Conservation (phyloP, 2,888 invertebrate species). For the Meghimatium bilineatum region DNA sequence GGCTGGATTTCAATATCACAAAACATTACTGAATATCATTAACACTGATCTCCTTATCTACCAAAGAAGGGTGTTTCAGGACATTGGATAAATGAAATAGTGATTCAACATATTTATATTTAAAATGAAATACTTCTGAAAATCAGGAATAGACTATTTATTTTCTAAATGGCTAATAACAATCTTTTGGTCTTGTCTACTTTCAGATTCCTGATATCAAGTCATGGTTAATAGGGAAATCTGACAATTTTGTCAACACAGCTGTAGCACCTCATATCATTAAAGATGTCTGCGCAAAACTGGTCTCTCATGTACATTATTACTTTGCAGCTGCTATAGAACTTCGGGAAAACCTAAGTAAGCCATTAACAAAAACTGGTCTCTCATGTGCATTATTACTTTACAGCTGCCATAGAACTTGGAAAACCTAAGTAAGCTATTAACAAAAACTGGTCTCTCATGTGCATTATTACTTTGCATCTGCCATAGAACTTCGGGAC, state of each 20-base stretch:
- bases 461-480: slow-evolving; percentile 73
- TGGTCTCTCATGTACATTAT: slow-evolving; percentile 70
- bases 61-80: too few species aligned
- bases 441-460: slow-evolving; percentile 71
- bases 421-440: too few species aligned
- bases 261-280: slow-evolving; percentile 72
- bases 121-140: too few species aligned
- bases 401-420: too few species aligned
- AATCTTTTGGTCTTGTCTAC: not conserved
- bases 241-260: slow-evolving; percentile 70
- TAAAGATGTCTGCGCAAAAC: slow-evolving; percentile 61
- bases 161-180: too few species aligned
- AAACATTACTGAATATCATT: too few species aligned
- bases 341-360: slow-evolving; percentile 74
- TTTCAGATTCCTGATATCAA: slow-evolving; percentile 68
- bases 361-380: slow-evolving; percentile 45
- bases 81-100: too few species aligned
- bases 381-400: too few species aligned
- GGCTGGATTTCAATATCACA: too few species aligned
- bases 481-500: slow-evolving; percentile 71
- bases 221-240: slow-evolving; percentile 71
- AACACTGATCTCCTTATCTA: too few species aligned
- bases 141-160: too few species aligned
- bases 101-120: too few species aligned
- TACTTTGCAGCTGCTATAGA: slow-evolving; percentile 73